Conservation (phyloP, 35 echinoderm and acorn worm genomes). For the Holothuria glaberrima region DNA sequence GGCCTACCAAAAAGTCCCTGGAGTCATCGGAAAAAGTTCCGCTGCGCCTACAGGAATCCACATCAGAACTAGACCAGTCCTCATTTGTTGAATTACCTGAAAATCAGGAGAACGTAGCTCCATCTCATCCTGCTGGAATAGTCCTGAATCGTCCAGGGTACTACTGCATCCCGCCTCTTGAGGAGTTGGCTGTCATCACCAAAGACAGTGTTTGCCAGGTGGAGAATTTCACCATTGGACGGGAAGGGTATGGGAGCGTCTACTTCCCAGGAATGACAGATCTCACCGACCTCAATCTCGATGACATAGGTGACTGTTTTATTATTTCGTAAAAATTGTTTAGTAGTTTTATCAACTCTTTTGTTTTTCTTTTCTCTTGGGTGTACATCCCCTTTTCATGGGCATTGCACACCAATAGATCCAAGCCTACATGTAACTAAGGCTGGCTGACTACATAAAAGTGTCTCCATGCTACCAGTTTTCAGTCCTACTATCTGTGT, state of each 20-base stretch:
- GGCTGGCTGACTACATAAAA: too few species aligned
- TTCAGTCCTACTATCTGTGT: too few species aligned
- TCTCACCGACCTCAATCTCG: conserved; percentile 77
- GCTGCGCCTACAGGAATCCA: conserved; percentile 33
- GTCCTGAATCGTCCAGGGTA: conserved; percentile 72
- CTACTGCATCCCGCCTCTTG: conserved; percentile 83
- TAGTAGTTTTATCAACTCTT: too few species aligned
- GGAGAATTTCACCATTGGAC: conserved; percentile 82
- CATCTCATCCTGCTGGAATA: conserved; percentile 79
- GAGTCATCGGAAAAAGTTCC: conserved; percentile 14
- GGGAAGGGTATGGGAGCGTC: conserved; percentile 89
- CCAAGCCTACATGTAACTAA: too few species aligned
- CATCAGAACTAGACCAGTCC: conserved; percentile 71
- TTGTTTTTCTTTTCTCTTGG: too few species aligned
- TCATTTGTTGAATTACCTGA: conserved; percentile 45
- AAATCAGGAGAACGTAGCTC: conserved; percentile 69
- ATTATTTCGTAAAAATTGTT: neutral
- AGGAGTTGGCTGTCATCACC: conserved; percentile 72
- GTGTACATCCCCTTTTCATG: too few species aligned
- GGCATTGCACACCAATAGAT: too few species aligned
- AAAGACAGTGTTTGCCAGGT: conserved; percentile 66
- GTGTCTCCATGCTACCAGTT: too few species aligned
- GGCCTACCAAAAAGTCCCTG: conserved; percentile 20
- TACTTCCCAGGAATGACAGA: conserved; percentile 91
- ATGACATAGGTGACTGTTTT: conserved; percentile 88